Base-by-base conservation (phyloP, 2,797 vertebrate genomes). In the Zalophus californianus region DNA sequence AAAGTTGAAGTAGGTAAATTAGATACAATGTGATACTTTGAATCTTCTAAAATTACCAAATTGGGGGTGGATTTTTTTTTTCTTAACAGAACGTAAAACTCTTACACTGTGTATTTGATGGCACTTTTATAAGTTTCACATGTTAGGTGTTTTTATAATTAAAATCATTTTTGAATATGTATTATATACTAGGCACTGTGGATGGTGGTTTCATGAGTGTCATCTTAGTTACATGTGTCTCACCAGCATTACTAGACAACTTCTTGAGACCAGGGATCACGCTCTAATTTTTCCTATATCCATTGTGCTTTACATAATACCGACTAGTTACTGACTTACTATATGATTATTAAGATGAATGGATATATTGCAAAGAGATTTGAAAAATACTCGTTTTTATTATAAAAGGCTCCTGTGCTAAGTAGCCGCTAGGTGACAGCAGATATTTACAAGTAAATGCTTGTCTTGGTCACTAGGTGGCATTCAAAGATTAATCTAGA, bases 381-480 rank as follows among this genome's bases (percentile, higher is more conserved):
- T 83, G 86, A 44, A 72, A 93, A 85, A 29, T 64, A 62, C n/a
- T 9, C 68, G 21, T 78, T 96, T 72, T 32, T 50, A 50, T 77
- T 68, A 52, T 66, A 35, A 80, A 94, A 94, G 68, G 5, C 3
- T 38, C 14, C 18, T 91, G 5, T 84, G 78, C 77, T 78, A 95
- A 25, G 7, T 91, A 94, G 91, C 92, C 98, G 98, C 98, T 98
- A 98, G 98, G 96, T 98, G 98, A 98, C 98, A 99, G 98, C 98
- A 98, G 84, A 98, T 97, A 96, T 96, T 97, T 97, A 97, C 62
- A 97, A 98, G 97, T 97, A 85, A 54, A 27, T 95, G 89, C 94
- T 91, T 62, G 1, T 20, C 78, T 94, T 89, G 83, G 18, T 89
- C 84, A 94, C 96, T 92, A 96, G 97, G 2, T 98, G 97, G 98